These are phyloP conservation scores for Thunnus thynnus DNA, from an alignment of 2,113 vertebrate genomes.

Conservation along the genomic window DNA sequence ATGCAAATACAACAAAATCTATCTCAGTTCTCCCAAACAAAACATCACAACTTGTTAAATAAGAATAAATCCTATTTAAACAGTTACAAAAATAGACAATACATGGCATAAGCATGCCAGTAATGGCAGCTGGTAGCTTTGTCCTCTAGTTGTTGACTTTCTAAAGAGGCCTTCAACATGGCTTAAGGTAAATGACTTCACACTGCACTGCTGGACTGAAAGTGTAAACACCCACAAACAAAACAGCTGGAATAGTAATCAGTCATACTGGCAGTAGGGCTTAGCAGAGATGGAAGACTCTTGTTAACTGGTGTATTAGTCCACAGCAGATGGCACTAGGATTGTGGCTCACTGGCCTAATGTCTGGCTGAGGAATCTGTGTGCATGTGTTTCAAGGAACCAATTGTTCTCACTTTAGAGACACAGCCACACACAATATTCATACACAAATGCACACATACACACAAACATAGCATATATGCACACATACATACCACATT, in stretches of 20 bases:
- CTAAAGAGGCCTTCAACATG: background rate
- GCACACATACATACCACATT: background rate
- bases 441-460: background rate
- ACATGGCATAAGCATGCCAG: background rate
- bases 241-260: slow-evolving; percentile 21
- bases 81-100: background rate
- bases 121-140: slow-evolving; percentile 1
- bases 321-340: slow-evolving; percentile 49
- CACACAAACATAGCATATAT: background rate
- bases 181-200: slow-evolving; percentile 14
- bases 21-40: background rate
- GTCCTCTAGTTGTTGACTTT: background rate
- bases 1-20: background rate
- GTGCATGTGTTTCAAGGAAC: slow-evolving; percentile 8
- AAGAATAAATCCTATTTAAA: no score
- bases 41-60: no score
- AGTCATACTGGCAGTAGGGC: background rate
- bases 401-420: slow-evolving; percentile 33
- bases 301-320: slow-evolving; percentile 22
- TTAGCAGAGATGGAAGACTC: background rate
- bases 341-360: slow-evolving; percentile 9
- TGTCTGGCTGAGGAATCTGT: slow-evolving; percentile 17
- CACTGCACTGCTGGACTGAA: background rate
- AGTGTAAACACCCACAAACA: slow-evolving; percentile 11
- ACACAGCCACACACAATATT: background rate